These are phyloP conservation scores for Didymodactylos carnosus DNA, from an alignment of 2,888 invertebrate genomes.

Conservation along the genomic window DNA sequence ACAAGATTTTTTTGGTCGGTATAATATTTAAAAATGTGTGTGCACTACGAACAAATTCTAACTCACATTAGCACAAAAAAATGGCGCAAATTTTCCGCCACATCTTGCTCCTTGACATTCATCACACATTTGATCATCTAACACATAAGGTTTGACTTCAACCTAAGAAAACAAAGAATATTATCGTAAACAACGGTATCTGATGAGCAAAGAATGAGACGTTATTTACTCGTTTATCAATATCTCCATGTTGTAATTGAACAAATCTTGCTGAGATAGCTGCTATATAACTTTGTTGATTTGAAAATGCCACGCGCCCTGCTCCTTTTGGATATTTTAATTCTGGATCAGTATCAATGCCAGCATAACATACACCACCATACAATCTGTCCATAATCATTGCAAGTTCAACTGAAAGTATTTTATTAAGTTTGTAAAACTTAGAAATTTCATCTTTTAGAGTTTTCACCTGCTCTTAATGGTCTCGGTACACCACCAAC, in stretches of 20 bases:
- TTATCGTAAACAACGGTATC: neutral
- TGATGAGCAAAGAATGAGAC: neutral
- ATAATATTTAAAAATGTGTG: too few relatives aligned
- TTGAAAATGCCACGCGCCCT: constrained; percentile 89
- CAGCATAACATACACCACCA: constrained; percentile 95
- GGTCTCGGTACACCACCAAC: constrained; percentile 98
- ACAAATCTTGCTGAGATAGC: constrained; percentile 95
- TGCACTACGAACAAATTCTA: too few relatives aligned
- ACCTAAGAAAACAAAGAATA: constrained; percentile 36
- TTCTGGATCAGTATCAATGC: constrained; percentile 96
- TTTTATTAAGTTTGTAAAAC: neutral
- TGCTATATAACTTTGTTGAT: constrained; percentile 94
- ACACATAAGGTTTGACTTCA: constrained; percentile 89
- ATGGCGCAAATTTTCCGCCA: constrained; percentile 92
- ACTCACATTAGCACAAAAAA: constrained; percentile 96
- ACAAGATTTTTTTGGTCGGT: too few relatives aligned
- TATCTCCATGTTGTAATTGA: constrained; percentile 89
- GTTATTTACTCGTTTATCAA: constrained; percentile 53
- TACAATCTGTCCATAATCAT: constrained; percentile 96
- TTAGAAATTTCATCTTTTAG: neutral
- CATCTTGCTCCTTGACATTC: constrained; percentile 94
- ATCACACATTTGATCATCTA: constrained; percentile 99
- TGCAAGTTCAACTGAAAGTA: constrained; percentile 54
- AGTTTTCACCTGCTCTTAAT: constrained; percentile 52
- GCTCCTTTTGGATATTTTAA: constrained; percentile 97